Base-by-base conservation (phyloP, 1,140 invertebrate genomes). In the Pogonus chalceus region DNA sequence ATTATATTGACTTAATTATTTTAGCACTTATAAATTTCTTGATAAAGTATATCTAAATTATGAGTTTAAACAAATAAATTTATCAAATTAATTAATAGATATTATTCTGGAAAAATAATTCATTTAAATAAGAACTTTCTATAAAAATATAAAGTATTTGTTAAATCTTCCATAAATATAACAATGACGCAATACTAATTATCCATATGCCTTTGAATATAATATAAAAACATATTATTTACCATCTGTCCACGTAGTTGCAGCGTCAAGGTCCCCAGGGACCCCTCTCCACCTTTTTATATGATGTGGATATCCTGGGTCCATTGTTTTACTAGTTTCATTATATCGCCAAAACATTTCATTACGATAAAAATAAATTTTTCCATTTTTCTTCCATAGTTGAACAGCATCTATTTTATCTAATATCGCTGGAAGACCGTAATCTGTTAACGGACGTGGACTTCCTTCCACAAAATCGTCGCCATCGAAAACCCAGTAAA, bases 341-440 rank as follows among this genome's bases (percentile, higher is more conserved):
- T 88, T 78, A 58, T 77, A 86, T 50, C 83, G 70, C 81, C 84
- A 88, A 68, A 84, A 87, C 52, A 73, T 58, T 56, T 82, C 71
- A 10, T 76, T 74, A 54, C 77, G 77, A 55, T 78, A 81, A 50
- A 80, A 65, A 57, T 80, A 81, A 0, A 76, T 79, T 60, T 73
- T 76, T 75, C 76, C 69, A 72, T 78, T 57, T 63, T 64, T 75
- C 23, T 66, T 77, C 73, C 83, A 87, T 14, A 79, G 68, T 65
- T 86, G 80, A 1, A 78, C 84, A 1, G 85, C 84, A 66, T 87
- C 84, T 18, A 90, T 70, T 55, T 77, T 75, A n/a, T 77, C 69
- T 0, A 89, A 65, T 58, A 77, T 71, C 1, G 68, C 53, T 1
- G 85, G 83, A 4, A 90, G 69, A 2, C 79, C 78, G 59, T 82